Evolutionary conservation across 2,888 invertebrate species (phyloP).

Genomic region (Meteorus cinctellus): DNA sequence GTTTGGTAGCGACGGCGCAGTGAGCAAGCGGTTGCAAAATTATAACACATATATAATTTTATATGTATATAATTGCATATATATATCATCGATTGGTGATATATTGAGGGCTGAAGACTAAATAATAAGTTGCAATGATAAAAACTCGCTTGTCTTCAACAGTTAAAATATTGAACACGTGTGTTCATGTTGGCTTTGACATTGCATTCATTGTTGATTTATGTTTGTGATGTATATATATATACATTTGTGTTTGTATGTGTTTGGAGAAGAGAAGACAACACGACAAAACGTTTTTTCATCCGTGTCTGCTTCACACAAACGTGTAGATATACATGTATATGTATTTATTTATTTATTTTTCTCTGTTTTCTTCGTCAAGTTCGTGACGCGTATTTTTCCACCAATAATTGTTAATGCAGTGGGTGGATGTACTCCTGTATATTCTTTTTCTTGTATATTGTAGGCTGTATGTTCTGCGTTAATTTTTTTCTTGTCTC

Average conservation of each 20-base stretch:
- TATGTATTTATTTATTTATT: background rate
- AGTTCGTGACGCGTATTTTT: background rate
- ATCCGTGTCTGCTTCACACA: background rate
- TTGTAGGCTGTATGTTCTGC: background rate
- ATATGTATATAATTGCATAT: background rate
- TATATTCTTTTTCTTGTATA: background rate
- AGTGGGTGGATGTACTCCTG: background rate
- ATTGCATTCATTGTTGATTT: slow-evolving; percentile 1
- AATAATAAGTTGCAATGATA: background rate
- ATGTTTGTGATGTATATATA: background rate
- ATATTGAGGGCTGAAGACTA: background rate
- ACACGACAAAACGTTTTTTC: background rate
- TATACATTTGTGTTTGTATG: background rate
- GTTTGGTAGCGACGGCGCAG: slow-evolving; percentile 8
- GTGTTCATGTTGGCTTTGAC: background rate
- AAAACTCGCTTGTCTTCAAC: background rate
- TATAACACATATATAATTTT: background rate
- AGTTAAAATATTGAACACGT: background rate
- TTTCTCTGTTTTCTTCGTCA: background rate
- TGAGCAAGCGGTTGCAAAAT: background rate
- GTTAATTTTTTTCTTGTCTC: background rate
- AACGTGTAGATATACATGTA: background rate
- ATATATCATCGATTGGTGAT: background rate
- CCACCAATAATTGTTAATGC: background rate
- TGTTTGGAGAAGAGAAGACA: background rate